A percentile compares a stretch with the other conserved stretches of the same genome.
phyloP scores from a whole-genome alignment of 2,113 vertebrate species.

The Ahaetulla prasina region DNA sequence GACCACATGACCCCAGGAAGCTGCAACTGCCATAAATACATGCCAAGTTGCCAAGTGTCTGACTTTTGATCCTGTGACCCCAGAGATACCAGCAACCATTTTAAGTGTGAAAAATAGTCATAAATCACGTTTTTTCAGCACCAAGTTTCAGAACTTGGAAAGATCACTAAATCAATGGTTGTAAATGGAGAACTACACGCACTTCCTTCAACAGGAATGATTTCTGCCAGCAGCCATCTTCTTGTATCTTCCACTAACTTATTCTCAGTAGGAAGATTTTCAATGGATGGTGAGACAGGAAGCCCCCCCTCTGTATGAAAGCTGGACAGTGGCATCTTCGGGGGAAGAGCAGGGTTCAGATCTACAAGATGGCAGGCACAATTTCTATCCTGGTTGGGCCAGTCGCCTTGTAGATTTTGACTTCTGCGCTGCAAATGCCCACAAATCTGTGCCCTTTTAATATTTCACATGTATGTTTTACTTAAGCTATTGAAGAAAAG shows the following conservation, averaged over 20 bases:
- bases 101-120: not conserved
- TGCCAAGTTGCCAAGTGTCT: not conserved
- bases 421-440: not conserved
- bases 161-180: not conserved
- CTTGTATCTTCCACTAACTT: not conserved
- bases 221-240: too few species aligned
- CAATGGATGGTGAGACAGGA: not conserved
- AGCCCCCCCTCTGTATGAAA: not conserved
- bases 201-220: not conserved
- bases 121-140: not conserved
- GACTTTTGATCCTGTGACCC: not conserved
- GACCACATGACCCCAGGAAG: not conserved
- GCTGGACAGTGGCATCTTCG: not conserved
- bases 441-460: not conserved
- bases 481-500: not conserved
- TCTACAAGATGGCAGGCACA: not conserved
- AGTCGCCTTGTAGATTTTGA: not conserved
- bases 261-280: not conserved
- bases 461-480: not conserved
- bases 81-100: not conserved
- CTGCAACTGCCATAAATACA: not conserved
- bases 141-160: not conserved
- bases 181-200: not conserved
- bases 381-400: not conserved
- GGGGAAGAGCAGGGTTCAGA: not conserved